Evolutionary conservation across 2,797 vertebrate species (phyloP).

Genomic region (Halcyon chelicuti): DNA sequence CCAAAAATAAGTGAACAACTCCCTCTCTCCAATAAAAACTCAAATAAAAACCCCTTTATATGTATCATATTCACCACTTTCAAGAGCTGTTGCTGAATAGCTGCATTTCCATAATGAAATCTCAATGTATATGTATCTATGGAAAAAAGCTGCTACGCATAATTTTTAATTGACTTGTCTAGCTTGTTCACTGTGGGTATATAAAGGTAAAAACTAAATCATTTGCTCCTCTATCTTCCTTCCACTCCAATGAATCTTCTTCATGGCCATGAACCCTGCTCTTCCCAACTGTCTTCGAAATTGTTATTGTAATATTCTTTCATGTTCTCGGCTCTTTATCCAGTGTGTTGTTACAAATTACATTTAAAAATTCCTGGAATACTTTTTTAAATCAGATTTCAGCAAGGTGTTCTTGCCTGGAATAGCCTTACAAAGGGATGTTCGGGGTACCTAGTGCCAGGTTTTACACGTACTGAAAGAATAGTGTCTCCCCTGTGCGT

Average conservation of each 20-base stretch:
- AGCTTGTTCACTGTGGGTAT: neutral
- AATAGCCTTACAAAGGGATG: neutral
- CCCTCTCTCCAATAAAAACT: neutral
- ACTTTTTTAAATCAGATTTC: neutral
- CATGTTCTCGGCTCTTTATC: neutral
- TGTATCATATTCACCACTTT: neutral
- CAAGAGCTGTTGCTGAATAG: neutral
- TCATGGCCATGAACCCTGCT: neutral
- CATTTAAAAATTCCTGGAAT: neutral
- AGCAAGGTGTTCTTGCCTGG: neutral
- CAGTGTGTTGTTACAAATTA: neutral
- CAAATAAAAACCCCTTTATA: neutral
- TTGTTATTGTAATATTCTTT: neutral
- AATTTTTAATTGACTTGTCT: neutral
- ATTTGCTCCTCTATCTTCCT: accelerated
- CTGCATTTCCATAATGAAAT: neutral
- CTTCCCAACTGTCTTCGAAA: neutral
- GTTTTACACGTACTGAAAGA: neutral
- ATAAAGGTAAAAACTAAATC: neutral
- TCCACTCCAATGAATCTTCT: neutral
- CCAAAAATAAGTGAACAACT: neutral
- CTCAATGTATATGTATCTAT: neutral
- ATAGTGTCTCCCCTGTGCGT: neutral
- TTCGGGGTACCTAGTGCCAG: neutral
- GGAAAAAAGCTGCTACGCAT: neutral